Evolutionary conservation across 92 coral and sea anemone genomes (phyloP).

Genomic region (Micromussa lordhowensis): DNA sequence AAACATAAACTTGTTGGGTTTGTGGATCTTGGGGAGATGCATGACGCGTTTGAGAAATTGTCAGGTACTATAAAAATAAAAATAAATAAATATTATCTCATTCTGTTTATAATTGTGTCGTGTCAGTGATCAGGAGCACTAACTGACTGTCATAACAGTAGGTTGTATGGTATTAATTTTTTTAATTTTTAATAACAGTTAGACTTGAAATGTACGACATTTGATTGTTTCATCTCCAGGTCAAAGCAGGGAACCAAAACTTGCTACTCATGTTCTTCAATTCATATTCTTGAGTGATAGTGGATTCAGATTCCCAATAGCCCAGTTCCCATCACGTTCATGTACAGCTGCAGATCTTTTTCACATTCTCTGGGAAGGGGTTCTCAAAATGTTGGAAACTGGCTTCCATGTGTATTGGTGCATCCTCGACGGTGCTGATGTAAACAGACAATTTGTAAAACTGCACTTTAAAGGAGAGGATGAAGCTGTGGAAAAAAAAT

Average conservation of each 20-base stretch:
- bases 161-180: not conserved
- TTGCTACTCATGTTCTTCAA: constrained; percentile 61
- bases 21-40: constrained; percentile 39
- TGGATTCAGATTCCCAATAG: constrained; percentile 60
- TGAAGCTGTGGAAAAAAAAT: not conserved
- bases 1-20: constrained; percentile 48
- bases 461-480: constrained; percentile 27
- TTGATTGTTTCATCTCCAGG: not conserved
- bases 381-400: constrained; percentile 38
- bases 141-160: not conserved
- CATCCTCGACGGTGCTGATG: constrained; percentile 38
- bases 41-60: constrained; percentile 27
- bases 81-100: not conserved
- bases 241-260: constrained; percentile 34
- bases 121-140: not conserved
- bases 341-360: constrained; percentile 41
- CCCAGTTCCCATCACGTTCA: constrained; percentile 55
- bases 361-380: constrained; percentile 48
- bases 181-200: not conserved
- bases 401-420: constrained; percentile 44
- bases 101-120: not conserved
- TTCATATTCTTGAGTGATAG: constrained; percentile 51
- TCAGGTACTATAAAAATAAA: constrained; percentile 10
- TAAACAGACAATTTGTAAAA: constrained; percentile 35
- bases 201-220: not conserved